A percentile compares a stretch with the other conserved stretches of the same genome.
These are phyloP conservation scores for Erebia palarica DNA, from an alignment of 2,888 invertebrate genomes.

Conservation along the genomic window DNA sequence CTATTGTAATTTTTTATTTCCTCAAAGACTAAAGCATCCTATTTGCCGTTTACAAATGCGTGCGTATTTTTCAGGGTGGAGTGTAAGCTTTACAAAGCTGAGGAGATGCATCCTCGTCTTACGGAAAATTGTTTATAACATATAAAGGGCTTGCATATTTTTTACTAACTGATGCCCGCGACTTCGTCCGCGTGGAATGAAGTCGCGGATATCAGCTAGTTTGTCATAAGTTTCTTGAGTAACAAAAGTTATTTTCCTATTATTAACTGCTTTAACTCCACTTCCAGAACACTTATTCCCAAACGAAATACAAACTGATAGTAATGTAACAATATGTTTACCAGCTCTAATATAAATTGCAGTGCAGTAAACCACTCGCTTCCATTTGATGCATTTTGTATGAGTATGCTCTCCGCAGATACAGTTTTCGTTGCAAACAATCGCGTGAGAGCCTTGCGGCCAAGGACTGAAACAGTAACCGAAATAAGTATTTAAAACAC, in stretches of 20 bases:
- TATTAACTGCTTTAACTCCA: too few relatives aligned
- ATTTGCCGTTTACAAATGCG: constrained; percentile 15
- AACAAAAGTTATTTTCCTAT: too few relatives aligned
- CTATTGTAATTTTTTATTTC: background rate
- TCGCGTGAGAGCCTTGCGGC: background rate
- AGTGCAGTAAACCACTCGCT: constrained; percentile 18
- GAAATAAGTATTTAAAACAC: too few relatives aligned
- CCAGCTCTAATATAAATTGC: constrained; percentile 20
- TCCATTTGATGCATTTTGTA: constrained; percentile 23
- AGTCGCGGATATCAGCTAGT: too few relatives aligned
- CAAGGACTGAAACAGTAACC: too few relatives aligned
- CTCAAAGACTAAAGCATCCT: background rate
- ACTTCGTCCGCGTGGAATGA: too few relatives aligned
- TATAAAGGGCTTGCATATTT: background rate
- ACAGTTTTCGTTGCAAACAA: constrained; percentile 3
- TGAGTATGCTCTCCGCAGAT: constrained; percentile 14
- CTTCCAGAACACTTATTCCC: background rate
- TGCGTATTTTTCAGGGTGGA: constrained; percentile 6
- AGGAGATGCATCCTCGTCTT: constrained; percentile 15
- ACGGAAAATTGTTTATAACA: background rate
- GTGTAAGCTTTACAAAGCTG: constrained; percentile 16
- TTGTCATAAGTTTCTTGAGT: too few relatives aligned
- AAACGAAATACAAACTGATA: background rate
- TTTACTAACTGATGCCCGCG: background rate
- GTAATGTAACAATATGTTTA: constrained; percentile 17